Percentiles rank a stretch among this genome's conserved stretches.
These are phyloP conservation scores for Siphamia tubifer DNA, from an alignment of 2,113 vertebrate species.

Conservation along the genomic window DNA sequence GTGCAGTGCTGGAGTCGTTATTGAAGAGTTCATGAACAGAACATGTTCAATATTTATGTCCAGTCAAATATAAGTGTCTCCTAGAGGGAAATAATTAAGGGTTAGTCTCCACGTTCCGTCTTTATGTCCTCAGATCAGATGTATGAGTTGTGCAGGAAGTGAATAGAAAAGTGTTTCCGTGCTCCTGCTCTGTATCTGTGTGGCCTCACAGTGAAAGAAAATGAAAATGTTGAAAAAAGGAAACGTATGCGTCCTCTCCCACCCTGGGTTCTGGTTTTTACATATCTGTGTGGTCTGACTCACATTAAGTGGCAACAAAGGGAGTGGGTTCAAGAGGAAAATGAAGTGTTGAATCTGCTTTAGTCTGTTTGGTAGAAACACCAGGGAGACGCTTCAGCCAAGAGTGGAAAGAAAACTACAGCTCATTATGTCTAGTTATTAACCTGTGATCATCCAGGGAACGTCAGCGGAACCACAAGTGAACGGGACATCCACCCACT, in stretches of 20 bases:
- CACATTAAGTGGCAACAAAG: constrained; percentile 52
- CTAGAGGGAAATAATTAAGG: not conserved
- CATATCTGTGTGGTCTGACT: constrained; percentile 57
- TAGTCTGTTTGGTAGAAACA: constrained; percentile 4
- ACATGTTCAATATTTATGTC: not conserved
- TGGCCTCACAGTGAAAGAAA: constrained; percentile 29
- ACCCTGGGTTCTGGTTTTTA: constrained; percentile 32
- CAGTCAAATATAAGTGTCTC: not conserved
- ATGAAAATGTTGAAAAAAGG: constrained; percentile 45
- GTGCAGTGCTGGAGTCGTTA: too few relatives aligned
- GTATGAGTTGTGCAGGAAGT: not conserved
- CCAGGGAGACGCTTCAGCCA: constrained; percentile 15
- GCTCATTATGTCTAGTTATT: constrained; percentile 15
- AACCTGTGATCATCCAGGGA: constrained; percentile 1
- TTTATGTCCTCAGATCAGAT: not conserved
- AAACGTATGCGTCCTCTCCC: constrained; percentile 33
- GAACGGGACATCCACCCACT: not conserved
- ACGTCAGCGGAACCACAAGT: constrained; percentile 7
- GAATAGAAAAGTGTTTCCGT: constrained; percentile 20
- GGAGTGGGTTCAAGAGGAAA: constrained; percentile 44
- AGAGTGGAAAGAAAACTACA: constrained; percentile 27
- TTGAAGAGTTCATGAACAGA: not conserved
- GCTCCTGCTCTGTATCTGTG: constrained; percentile 22
- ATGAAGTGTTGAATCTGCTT: constrained; percentile 27
- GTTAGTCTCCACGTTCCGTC: not conserved